Conservation (phyloP, 2,797 vertebrate genomes). For the Podarcis siculus region DNA sequence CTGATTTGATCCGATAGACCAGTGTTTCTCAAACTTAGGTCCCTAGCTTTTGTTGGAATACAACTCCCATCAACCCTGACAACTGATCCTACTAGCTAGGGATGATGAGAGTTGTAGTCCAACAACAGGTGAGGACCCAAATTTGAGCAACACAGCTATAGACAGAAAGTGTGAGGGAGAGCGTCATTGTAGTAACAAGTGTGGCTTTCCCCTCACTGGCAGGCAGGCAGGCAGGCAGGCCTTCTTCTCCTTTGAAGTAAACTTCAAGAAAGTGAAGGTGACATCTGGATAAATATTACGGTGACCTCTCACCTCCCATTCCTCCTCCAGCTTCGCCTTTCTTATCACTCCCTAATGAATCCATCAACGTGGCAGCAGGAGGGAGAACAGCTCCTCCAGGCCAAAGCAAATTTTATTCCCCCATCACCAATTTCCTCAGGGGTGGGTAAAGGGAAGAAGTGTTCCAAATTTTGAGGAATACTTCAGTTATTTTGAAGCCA, state of each 20-base stretch:
- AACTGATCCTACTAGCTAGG: no score
- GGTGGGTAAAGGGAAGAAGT: background rate
- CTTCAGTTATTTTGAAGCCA: fast-evolving
- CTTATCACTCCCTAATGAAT: slow-evolving; percentile 8
- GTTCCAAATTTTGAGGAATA: background rate
- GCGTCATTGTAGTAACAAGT: fast-evolving
- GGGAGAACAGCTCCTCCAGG: background rate
- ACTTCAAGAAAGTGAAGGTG: slow-evolving; percentile 74
- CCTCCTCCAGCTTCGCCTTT: background rate
- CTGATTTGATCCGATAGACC: fast-evolving
- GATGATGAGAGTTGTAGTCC: no score
- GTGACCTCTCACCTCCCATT: slow-evolving; percentile 73
- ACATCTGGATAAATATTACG: slow-evolving; percentile 76
- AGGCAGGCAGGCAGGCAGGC: fast-evolving
- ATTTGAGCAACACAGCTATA: no score
- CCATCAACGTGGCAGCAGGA: background rate
- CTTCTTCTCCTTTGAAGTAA: slow-evolving; percentile 49
- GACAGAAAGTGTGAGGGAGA: fast-evolving
- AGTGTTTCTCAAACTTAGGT: no score
- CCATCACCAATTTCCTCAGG: background rate
- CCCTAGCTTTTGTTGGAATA: no score
- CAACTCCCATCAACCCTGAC: no score
- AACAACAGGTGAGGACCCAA: background rate
- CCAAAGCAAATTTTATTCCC: background rate
- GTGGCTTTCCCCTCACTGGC: background rate